A percentile compares a stretch with the other conserved stretches of the same genome.
Evolutionary conservation across 2,888 invertebrate genomes (phyloP).

Genomic region (Zygaena filipendulae): DNA sequence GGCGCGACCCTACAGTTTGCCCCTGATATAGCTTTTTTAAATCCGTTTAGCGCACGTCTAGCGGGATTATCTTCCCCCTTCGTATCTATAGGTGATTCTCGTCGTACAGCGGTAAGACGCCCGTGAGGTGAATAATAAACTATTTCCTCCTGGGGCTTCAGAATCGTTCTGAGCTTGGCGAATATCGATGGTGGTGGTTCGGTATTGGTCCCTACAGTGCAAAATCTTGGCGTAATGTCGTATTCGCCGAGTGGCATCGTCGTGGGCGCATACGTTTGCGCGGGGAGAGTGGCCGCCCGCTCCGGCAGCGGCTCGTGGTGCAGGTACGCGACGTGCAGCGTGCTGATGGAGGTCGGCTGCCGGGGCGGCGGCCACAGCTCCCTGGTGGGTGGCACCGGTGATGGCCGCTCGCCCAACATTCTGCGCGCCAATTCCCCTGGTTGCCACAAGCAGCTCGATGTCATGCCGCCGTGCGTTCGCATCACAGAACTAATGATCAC

Average conservation of each 20-base stretch:
- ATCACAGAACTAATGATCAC: conserved; percentile 44
- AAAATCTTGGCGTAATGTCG: conserved; percentile 30
- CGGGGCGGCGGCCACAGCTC: conserved; percentile 45
- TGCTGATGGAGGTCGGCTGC: conserved; percentile 53
- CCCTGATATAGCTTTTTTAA: conserved; percentile 46
- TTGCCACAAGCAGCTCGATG: conserved; percentile 59
- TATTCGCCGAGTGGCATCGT: conserved; percentile 27
- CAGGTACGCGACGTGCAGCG: conserved; percentile 51
- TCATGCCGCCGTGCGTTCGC: conserved; percentile 58
- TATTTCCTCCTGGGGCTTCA: conserved; percentile 27
- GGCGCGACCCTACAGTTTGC: conserved; percentile 51
- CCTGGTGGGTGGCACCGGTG: conserved; percentile 53
- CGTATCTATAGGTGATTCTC: conserved; percentile 36
- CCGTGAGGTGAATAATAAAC: conserved; percentile 30
- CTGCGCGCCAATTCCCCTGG: conserved; percentile 58
- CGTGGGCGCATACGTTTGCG: conserved; percentile 32
- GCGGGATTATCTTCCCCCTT: conserved; percentile 38
- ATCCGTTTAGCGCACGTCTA: conserved; percentile 36
- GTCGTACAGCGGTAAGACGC: conserved; percentile 37
- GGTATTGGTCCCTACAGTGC: conserved; percentile 55
- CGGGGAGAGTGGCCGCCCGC: conserved; percentile 38
- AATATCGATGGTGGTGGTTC: conserved; percentile 43
- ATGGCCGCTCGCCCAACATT: conserved; percentile 53
- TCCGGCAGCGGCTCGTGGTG: conserved; percentile 40
- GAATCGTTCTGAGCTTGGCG: conserved; percentile 33